Evolutionary conservation across 2,888 invertebrate genomes (phyloP).

Genomic region (Arge pagana): DNA sequence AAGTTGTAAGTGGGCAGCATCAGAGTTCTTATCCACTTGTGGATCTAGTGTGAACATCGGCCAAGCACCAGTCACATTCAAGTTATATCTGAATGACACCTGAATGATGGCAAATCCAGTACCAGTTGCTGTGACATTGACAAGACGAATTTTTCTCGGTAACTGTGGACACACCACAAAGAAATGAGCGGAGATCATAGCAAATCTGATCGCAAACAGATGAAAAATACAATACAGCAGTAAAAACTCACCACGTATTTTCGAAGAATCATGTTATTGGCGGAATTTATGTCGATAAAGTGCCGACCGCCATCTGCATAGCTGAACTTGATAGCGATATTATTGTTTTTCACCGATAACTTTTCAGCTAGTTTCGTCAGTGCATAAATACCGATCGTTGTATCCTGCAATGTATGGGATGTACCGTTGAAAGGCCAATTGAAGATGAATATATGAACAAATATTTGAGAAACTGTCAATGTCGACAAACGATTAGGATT

Average conservation of each 20-base stretch:
- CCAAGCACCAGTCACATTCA: constrained; percentile 86
- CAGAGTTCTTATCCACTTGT: constrained; percentile 80
- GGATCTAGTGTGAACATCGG: constrained; percentile 87
- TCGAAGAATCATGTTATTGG: constrained; percentile 82
- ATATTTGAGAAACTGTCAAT: no score
- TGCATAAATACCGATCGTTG: constrained; percentile 75
- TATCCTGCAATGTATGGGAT: constrained; percentile 67
- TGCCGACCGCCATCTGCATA: constrained; percentile 62
- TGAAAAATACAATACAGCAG: neutral
- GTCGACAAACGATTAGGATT: no score
- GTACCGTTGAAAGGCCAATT: neutral
- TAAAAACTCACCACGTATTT: constrained; percentile 68
- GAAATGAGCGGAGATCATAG: no score
- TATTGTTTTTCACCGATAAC: constrained; percentile 61
- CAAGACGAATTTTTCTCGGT: constrained; percentile 63
- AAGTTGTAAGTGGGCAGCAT: constrained; percentile 75
- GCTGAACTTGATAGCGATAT: constrained; percentile 63
- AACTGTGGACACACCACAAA: constrained; percentile 53
- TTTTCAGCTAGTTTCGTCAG: constrained; percentile 69
- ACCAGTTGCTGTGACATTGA: constrained; percentile 79
- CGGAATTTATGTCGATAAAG: constrained; percentile 72
- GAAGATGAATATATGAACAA: no score
- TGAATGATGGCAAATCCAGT: constrained; percentile 79
- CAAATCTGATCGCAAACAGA: no score
- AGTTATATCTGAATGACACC: constrained; percentile 79